Percentiles rank a stretch among this genome's conserved stretches.
Conservation (phyloP, 2,797 vertebrate genomes). For the Propithecus perrieri region DNA sequence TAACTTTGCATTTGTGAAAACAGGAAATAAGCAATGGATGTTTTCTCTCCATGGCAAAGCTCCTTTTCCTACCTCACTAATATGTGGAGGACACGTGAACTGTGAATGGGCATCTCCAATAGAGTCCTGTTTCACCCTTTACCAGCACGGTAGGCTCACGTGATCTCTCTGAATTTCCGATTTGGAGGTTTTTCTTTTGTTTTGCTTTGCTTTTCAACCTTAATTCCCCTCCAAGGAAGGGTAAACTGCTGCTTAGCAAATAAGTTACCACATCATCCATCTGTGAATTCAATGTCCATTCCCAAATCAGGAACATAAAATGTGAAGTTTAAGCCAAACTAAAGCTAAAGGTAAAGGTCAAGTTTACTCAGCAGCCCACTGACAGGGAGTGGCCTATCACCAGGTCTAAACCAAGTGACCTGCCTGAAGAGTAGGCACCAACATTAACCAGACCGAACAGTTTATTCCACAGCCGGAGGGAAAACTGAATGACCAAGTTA, state of each 20-base stretch:
- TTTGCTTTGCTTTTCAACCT: background rate
- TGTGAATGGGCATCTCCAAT: background rate
- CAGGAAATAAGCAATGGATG: background rate
- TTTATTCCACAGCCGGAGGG: background rate
- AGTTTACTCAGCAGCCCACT: background rate
- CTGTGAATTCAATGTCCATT: background rate
- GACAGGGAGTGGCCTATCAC: background rate
- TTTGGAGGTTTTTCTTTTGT: background rate
- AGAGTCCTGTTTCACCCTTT: background rate
- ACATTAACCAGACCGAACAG: background rate
- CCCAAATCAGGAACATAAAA: background rate
- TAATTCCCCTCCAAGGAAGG: background rate
- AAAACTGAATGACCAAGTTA: background rate
- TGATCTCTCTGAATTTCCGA: background rate
- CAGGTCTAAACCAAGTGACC: background rate
- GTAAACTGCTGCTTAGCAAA: background rate
- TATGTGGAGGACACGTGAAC: background rate
- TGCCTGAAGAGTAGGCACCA: background rate
- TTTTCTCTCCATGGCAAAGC: background rate
- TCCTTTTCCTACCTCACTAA: background rate
- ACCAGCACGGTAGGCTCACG: fast-evolving
- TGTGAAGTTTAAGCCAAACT: background rate
- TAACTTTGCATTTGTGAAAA: slow-evolving; percentile 34
- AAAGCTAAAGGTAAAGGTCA: background rate
- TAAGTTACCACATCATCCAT: background rate